Percentiles rank a stretch among this genome's conserved stretches.
Evolutionary conservation across 2,113 vertebrate species (phyloP).

Genomic region (Gorsachius goisagi): DNA sequence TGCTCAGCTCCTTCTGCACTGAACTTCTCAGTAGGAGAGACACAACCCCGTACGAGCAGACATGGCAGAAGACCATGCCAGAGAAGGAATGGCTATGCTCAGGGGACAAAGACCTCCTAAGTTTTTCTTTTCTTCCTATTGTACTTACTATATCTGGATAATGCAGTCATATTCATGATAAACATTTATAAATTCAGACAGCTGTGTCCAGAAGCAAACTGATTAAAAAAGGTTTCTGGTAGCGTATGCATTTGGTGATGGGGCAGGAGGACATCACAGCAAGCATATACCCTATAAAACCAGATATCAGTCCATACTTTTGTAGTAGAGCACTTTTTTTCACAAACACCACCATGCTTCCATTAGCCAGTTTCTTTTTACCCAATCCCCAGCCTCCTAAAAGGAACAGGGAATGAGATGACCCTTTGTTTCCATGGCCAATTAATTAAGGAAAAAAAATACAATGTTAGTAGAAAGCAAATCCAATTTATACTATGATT

Average conservation of each 20-base stretch:
- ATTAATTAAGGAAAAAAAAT: background rate
- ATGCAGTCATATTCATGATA: background rate
- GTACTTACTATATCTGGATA: background rate
- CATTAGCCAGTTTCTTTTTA: background rate
- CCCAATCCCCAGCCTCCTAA: background rate
- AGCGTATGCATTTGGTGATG: background rate
- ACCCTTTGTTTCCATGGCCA: background rate
- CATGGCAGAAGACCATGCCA: background rate
- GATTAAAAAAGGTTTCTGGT: background rate
- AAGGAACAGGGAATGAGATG: background rate
- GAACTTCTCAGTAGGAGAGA: rapidly evolving
- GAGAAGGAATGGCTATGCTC: background rate
- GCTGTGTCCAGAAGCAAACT: background rate
- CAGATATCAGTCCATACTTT: background rate
- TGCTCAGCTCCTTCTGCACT: background rate
- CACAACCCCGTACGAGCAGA: rapidly evolving
- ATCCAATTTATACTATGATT: background rate
- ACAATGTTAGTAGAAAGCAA: background rate
- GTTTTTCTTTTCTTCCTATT: background rate
- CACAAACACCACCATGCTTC: background rate
- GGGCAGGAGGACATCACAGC: background rate
- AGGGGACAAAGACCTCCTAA: background rate
- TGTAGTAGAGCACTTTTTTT: background rate
- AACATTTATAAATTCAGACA: background rate
- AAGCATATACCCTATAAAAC: background rate